Evolutionary conservation across 2,888 invertebrate genomes (phyloP), one percentile per base, ranked within the genome.

Genomic region (Neuroscelio doddi): DNA sequence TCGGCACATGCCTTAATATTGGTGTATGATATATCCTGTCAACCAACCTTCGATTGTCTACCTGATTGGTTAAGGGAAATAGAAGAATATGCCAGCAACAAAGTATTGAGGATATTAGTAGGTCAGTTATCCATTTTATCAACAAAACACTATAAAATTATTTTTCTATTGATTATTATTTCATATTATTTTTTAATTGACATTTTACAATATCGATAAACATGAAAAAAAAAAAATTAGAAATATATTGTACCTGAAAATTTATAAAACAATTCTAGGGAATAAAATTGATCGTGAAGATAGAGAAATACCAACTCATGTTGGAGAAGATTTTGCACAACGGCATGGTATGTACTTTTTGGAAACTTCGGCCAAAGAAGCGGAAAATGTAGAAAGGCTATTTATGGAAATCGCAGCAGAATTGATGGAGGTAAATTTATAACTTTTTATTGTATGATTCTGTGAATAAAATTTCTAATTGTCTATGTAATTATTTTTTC

Each of bases 201-300:
- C n/a, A n/a, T n/a, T n/a, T n/a, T n/a, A n/a, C n/a, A n/a, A n/a
- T n/a, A n/a, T n/a, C n/a, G n/a, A n/a, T n/a, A n/a, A n/a, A n/a
- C n/a, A n/a, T n/a, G n/a, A n/a, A n/a, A n/a, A n/a, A n/a, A n/a
- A n/a, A n/a, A n/a, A n/a, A n/a, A n/a, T n/a, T n/a, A n/a, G n/a
- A n/a, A n/a, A n/a, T n/a, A n/a, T n/a, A n/a, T n/a, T n/a, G n/a
- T n/a, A n/a, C n/a, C n/a, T n/a, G n/a, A n/a, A n/a, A n/a, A n/a
- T n/a, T n/a, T n/a, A n/a, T n/a, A n/a, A n/a, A n/a, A n/a, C n/a
- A n/a, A n/a, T 61, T 51, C 8, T 76, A 95, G 95, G 96, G 74
- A 98, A 98, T 85, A 98, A 98, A 89, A 96, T 96, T 78, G 98
- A 98, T 85, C 90, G 97, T 74, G 96, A 96, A 81, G 97, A 97